A percentile compares a stretch with the other conserved stretches of the same genome.
Evolutionary conservation across 1,140 invertebrate species (phyloP).

Genomic region (Cardiocondyla obscurior): DNA sequence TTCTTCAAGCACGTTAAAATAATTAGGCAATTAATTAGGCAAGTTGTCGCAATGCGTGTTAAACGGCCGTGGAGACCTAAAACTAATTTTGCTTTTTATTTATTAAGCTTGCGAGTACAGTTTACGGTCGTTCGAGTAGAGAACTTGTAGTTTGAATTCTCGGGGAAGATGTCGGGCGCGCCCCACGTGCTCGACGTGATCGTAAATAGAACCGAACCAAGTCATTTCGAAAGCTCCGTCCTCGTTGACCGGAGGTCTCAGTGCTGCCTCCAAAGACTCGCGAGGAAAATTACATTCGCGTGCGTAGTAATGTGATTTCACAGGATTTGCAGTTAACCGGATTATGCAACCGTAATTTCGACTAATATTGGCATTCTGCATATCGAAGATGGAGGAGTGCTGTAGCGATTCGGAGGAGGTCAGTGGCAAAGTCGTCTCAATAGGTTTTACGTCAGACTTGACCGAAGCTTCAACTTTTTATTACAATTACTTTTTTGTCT

Average conservation of each 20-base stretch:
- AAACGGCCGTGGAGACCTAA: neutral
- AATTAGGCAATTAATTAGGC: too few species aligned
- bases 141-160: constrained; percentile 12
- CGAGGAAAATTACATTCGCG: constrained; percentile 6
- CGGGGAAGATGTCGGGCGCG: constrained; percentile 19
- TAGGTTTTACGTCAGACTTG: too few species aligned
- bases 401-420: constrained; percentile 52
- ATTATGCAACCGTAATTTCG: neutral
- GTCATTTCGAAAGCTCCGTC: constrained; percentile 21
- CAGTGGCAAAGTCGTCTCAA: constrained; percentile 29
- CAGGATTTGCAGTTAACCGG: neutral
- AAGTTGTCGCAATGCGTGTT: neutral
- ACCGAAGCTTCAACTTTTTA: too few species aligned
- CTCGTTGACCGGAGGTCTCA: constrained; percentile 30
- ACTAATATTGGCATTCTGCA: neutral
- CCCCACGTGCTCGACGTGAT: constrained; percentile 49
- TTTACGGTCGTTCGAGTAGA: neutral
- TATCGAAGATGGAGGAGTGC: constrained; percentile 36
- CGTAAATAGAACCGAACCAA: constrained; percentile 48
- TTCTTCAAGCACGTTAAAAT: too few species aligned
- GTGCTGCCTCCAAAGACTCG: constrained; percentile 8
- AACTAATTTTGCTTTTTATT: neutral
- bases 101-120: neutral
- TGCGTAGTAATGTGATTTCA: neutral
- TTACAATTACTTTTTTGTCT: too few species aligned